A percentile compares a stretch with the other conserved stretches of the same genome.
Evolutionary conservation across 2,888 invertebrate species (phyloP).

Genomic region (Allacma fusca): DNA sequence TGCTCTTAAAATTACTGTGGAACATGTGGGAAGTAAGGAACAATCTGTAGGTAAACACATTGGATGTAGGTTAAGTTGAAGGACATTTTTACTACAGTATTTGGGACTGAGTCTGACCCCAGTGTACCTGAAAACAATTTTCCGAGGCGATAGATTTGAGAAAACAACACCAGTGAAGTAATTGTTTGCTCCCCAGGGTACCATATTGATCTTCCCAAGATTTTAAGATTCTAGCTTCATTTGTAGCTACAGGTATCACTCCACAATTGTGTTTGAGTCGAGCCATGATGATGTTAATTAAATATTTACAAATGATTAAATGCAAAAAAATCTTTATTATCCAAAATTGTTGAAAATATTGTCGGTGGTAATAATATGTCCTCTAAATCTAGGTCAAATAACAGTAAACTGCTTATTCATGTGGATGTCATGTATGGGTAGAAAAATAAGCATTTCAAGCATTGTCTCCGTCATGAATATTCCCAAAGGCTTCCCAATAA

Average conservation of each 20-base stretch:
- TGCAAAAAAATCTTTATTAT: conserved; percentile 1
- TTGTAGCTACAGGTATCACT: too few species aligned
- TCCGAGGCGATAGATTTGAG: too few species aligned
- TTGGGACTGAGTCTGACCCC: too few species aligned
- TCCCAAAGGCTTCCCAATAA: background rate
- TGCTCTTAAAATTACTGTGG: too few species aligned
- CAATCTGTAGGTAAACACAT: background rate
- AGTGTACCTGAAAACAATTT: too few species aligned
- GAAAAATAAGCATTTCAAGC: background rate
- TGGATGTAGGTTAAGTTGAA: background rate
- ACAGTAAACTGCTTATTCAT: background rate
- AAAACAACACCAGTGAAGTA: too few species aligned
- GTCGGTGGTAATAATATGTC: background rate
- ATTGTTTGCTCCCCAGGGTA: too few species aligned
- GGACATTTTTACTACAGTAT: background rate
- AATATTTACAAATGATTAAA: too few species aligned
- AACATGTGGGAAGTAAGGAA: background rate
- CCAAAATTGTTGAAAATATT: background rate
- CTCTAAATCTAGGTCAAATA: background rate
- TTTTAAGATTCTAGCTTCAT: too few species aligned
- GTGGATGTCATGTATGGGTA: background rate
- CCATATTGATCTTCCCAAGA: too few species aligned
- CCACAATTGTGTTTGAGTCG: too few species aligned
- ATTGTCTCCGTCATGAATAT: background rate
- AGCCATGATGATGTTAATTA: too few species aligned